phyloP scores from a whole-genome alignment of 2,797 vertebrate species.

The Pangasius djambal region DNA sequence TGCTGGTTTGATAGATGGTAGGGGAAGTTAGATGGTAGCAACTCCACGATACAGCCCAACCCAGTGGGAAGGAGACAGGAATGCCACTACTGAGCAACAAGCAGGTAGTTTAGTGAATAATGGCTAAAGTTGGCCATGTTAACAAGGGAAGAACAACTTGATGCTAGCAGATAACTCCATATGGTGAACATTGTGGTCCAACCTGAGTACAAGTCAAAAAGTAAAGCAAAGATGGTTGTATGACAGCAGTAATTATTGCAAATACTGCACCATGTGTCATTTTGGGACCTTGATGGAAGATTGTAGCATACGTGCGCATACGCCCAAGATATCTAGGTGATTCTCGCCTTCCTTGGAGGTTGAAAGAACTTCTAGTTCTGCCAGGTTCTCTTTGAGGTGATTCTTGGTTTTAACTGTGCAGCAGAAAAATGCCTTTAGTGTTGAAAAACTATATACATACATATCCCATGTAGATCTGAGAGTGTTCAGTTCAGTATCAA shows the following conservation, averaged over 20 bases:
- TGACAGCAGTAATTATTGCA: neutral
- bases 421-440: neutral
- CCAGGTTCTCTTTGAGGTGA: neutral
- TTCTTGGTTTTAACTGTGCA: neutral
- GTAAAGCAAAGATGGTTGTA: neutral
- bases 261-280: neutral
- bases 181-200: neutral
- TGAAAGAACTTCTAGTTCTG: neutral
- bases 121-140: neutral
- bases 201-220: neutral
- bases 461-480: neutral
- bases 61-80: neutral
- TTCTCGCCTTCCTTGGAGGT: no score
- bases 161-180: neutral
- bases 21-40: neutral
- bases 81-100: neutral
- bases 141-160: neutral
- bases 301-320: neutral
- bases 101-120: neutral
- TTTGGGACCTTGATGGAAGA: neutral
- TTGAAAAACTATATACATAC: neutral
- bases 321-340: no score
- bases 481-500: neutral
- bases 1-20: neutral
- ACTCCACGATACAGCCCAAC: neutral